Conservation (phyloP, 2,797 vertebrate genomes). For the Taeniopygia guttata region DNA sequence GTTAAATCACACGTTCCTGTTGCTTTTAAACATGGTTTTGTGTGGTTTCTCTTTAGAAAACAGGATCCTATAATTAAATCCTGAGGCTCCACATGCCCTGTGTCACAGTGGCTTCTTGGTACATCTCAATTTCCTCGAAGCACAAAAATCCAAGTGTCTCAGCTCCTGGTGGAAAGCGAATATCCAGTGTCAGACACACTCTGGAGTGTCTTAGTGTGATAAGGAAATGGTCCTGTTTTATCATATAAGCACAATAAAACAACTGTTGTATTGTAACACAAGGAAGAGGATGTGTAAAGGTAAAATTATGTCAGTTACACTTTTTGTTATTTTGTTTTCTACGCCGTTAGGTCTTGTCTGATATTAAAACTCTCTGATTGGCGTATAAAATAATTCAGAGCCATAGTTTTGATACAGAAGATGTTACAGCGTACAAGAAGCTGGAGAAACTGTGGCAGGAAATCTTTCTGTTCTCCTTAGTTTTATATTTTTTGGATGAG, state of each 20-base stretch:
- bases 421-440: background rate
- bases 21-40: background rate
- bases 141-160: background rate
- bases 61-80: background rate
- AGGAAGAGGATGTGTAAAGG: background rate
- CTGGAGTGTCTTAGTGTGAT: background rate
- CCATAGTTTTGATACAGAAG: background rate
- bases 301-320: background rate
- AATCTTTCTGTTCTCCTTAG: background rate
- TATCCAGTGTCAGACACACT: background rate
- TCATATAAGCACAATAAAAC: background rate
- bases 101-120: background rate
- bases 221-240: background rate
- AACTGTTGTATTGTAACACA: background rate
- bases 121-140: background rate
- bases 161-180: background rate
- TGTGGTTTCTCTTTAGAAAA: background rate
- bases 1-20: background rate
- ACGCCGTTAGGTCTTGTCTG: background rate
- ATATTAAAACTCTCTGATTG: background rate
- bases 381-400: background rate
- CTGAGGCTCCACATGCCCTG: background rate
- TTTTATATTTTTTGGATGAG: background rate
- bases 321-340: slow-evolving; percentile 1
- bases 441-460: background rate